These are phyloP conservation scores for Thera obeliscata DNA, from an alignment of 2,888 invertebrate genomes.

Conservation along the genomic window DNA sequence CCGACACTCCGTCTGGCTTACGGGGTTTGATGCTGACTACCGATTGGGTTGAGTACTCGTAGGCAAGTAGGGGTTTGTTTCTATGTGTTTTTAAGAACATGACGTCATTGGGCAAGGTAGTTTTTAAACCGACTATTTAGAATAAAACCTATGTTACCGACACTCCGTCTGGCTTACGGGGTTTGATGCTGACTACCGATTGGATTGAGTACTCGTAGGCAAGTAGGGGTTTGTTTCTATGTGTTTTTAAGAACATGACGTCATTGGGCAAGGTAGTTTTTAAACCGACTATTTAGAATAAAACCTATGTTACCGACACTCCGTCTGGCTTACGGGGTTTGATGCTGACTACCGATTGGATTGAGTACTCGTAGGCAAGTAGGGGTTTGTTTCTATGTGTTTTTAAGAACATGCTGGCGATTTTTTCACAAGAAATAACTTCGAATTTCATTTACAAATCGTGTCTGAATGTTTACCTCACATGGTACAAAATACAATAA, in stretches of 20 bases:
- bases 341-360: constrained; percentile 2
- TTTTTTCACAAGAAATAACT: too few species aligned
- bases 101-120: neutral
- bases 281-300: too few species aligned
- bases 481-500: too few species aligned
- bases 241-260: neutral
- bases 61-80: neutral
- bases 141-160: constrained; percentile 22
- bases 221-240: neutral
- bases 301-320: constrained; percentile 19
- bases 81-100: neutral
- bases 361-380: neutral
- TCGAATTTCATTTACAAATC: too few species aligned
- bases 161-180: constrained; percentile 1
- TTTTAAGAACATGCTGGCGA: neutral
- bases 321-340: constrained; percentile 1
- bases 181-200: constrained; percentile 6
- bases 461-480: too few species aligned
- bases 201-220: neutral
- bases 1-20: constrained; percentile 6
- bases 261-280: neutral
- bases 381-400: neutral
- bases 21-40: constrained; percentile 4
- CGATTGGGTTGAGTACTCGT: neutral
- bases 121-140: too few species aligned